Percentiles rank a stretch among this genome's conserved stretches.
Evolutionary conservation across 2,113 vertebrate species (phyloP).

Genomic region (Cyphomyrus discorhynchus): DNA sequence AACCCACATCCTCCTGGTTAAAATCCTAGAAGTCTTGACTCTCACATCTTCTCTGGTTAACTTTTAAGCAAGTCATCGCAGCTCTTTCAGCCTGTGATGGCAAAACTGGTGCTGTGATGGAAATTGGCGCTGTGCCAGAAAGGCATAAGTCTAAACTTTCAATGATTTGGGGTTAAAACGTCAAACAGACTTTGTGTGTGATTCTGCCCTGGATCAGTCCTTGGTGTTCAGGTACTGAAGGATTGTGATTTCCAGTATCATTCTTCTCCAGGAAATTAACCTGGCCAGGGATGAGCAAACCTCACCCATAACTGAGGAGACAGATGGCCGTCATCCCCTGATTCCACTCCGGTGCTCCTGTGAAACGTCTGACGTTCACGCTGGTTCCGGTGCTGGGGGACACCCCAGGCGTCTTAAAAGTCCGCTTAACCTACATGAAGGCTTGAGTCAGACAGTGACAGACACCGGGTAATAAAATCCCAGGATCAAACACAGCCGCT

Average conservation of each 20-base stretch:
- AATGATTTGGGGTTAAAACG: neutral
- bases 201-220: conserved; percentile 34
- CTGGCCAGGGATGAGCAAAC: neutral
- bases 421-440: neutral
- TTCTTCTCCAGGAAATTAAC: conserved; percentile 59
- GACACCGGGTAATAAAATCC: neutral
- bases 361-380: neutral
- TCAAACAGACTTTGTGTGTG: neutral
- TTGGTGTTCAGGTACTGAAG: conserved; percentile 24
- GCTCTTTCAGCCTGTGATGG: neutral
- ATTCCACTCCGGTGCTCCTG: neutral
- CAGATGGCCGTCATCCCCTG: neutral
- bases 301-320: neutral
- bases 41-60: neutral
- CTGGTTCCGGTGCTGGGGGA: neutral
- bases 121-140: neutral
- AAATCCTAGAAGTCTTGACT: neutral
- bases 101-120: neutral
- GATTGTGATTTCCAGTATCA: conserved; percentile 69
- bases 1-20: neutral
- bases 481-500: neutral
- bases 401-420: neutral
- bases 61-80: neutral
- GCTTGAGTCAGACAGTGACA: neutral
- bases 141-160: neutral